phyloP scores from a whole-genome alignment of 2,113 vertebrate species.

The Aegithalos caudatus region DNA sequence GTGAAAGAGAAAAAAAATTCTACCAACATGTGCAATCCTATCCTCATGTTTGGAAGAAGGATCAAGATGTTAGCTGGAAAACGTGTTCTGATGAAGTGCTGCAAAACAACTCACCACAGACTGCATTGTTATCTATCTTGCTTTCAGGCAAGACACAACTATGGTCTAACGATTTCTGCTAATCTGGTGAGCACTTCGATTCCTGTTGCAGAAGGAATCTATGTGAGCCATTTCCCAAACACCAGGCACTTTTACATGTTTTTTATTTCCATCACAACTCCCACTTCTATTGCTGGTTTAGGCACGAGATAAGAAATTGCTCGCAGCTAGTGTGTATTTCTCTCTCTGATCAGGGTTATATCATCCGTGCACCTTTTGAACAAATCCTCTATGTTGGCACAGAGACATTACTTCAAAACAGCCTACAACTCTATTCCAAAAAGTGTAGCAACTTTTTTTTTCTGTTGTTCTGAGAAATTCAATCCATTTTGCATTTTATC shows the following conservation, averaged over 20 bases:
- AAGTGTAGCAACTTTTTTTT: neutral
- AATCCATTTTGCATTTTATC: neutral
- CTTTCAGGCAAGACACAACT: conserved; percentile 26
- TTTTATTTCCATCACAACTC: neutral
- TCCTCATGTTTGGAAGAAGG: neutral
- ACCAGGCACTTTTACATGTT: neutral
- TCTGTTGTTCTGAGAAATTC: neutral
- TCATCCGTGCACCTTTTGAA: neutral
- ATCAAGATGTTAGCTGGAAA: neutral
- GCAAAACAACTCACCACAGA: neutral
- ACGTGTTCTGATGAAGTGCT: neutral
- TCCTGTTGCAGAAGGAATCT: neutral
- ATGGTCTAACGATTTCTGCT: conserved; percentile 13
- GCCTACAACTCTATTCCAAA: neutral
- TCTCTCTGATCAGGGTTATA: neutral
- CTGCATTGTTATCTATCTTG: neutral
- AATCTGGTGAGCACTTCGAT: neutral
- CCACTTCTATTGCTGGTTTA: neutral
- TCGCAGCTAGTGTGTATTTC: neutral
- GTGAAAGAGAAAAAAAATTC: neutral
- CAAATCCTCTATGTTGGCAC: neutral
- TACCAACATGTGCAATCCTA: neutral
- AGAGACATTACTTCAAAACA: neutral
- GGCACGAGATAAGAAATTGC: neutral
- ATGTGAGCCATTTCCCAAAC: neutral